These are phyloP conservation scores for Tychaedon coryphoeus DNA, from an alignment of 2,113 vertebrate genomes.

Conservation along the genomic window DNA sequence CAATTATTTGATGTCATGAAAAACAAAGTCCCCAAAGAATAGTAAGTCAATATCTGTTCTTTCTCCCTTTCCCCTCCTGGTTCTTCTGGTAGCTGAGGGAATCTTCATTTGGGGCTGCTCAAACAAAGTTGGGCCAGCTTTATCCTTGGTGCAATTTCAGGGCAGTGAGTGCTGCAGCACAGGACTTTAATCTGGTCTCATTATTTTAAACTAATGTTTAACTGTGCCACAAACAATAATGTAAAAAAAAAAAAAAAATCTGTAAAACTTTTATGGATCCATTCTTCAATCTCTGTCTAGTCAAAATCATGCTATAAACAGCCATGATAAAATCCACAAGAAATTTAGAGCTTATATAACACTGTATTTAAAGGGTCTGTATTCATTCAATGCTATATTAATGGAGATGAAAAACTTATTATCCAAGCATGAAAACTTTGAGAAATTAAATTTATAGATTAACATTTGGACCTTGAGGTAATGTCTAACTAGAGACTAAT, in stretches of 20 bases:
- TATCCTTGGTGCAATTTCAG: not conserved
- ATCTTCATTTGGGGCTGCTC: not conserved
- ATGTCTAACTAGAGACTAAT: not conserved
- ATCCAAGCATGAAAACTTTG: not conserved
- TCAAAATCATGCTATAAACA: not conserved
- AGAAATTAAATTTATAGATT: not conserved
- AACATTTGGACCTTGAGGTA: not conserved
- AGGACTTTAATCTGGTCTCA: not conserved
- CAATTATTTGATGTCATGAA: not conserved
- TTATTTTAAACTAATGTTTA: not conserved
- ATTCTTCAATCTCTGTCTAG: not conserved
- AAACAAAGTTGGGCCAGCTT: not conserved
- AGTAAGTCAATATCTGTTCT: conserved; percentile 24
- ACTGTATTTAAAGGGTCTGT: not conserved
- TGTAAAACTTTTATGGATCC: not conserved
- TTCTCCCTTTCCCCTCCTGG: not conserved
- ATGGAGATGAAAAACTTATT: not conserved
- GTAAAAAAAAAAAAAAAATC: not conserved
- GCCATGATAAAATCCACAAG: not conserved
- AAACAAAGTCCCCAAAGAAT: conserved; percentile 25
- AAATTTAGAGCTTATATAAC: not conserved
- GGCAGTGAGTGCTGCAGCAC: not conserved
- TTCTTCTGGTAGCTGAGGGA: not conserved
- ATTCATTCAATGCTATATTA: not conserved
- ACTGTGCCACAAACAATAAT: not conserved